These are phyloP conservation scores for Channa maculata DNA, from an alignment of 2,113 vertebrate species.

Conservation along the genomic window DNA sequence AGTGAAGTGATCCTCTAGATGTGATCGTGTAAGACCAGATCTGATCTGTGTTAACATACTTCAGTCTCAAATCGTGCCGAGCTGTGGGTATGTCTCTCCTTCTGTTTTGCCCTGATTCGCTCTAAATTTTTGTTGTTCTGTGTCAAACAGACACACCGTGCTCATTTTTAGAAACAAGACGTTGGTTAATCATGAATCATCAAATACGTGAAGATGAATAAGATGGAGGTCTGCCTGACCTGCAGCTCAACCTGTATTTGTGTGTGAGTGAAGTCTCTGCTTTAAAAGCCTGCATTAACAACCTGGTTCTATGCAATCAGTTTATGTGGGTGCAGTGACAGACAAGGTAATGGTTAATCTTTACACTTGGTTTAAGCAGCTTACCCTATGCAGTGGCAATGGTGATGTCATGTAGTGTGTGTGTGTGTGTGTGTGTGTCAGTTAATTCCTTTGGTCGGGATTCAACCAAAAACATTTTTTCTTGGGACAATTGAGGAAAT, in stretches of 20 bases:
- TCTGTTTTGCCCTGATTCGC: conserved; percentile 13
- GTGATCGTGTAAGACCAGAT: conserved; percentile 6
- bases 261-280: neutral
- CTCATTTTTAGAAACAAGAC: conserved; percentile 54
- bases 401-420: conserved; percentile 14
- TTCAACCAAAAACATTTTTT: conserved; percentile 15
- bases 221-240: conserved; percentile 15
- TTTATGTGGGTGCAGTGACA: conserved; percentile 17
- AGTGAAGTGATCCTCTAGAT: neutral
- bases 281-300: neutral
- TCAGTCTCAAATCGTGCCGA: conserved; percentile 12
- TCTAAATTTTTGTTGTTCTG: conserved; percentile 26
- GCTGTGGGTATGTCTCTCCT: neutral
- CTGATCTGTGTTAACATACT: conserved; percentile 12
- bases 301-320: conserved; percentile 33
- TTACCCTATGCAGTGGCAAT: neutral
- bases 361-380: conserved; percentile 40
- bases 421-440: conserved; percentile 14
- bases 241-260: conserved; percentile 21
- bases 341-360: conserved; percentile 26
- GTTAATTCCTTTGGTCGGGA: conserved; percentile 14
- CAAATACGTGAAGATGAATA: conserved; percentile 60
- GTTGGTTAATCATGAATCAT: conserved; percentile 56
- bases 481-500: neutral
- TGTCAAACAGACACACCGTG: conserved; percentile 40